These are phyloP conservation scores for Mormyrus hasselquistii DNA, from an alignment of 2,797 vertebrate species.

Conservation along the genomic window DNA sequence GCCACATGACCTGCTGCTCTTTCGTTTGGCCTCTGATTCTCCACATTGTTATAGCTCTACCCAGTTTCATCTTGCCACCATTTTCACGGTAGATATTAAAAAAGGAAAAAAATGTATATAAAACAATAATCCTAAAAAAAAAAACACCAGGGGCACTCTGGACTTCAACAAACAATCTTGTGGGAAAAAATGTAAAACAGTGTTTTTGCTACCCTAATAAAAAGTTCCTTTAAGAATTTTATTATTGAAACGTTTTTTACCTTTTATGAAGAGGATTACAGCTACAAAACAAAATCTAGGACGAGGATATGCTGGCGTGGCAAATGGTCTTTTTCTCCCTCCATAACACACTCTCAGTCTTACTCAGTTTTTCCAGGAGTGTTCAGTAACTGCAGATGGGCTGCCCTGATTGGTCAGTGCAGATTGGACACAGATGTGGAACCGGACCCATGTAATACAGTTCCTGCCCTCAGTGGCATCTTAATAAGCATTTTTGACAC, in stretches of 20 bases:
- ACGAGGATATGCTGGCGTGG: constrained; percentile 20
- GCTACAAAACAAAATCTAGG: not conserved
- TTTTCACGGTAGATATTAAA: not conserved
- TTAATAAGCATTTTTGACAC: constrained; percentile 41
- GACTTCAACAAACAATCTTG: not conserved
- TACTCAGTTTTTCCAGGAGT: constrained; percentile 52
- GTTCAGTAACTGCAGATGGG: constrained; percentile 31
- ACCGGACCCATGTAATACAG: constrained; percentile 34
- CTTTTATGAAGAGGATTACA: not conserved
- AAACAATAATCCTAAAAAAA: not conserved
- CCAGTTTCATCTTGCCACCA: not conserved
- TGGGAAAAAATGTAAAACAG: not conserved
- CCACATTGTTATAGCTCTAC: not conserved
- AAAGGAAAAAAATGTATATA: not conserved
- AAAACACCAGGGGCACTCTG: not conserved
- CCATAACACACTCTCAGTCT: constrained; percentile 37
- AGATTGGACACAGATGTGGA: constrained; percentile 49
- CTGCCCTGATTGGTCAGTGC: constrained; percentile 36
- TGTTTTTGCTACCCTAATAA: not conserved
- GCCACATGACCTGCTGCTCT: not conserved
- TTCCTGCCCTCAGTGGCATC: constrained; percentile 35
- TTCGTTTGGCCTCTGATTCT: not conserved
- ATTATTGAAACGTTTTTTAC: not conserved
- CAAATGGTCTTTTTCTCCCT: constrained; percentile 36
- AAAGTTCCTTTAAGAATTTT: not conserved